Conservation (phyloP, 2,797 vertebrate genomes). For the Etheostoma nigrum region DNA sequence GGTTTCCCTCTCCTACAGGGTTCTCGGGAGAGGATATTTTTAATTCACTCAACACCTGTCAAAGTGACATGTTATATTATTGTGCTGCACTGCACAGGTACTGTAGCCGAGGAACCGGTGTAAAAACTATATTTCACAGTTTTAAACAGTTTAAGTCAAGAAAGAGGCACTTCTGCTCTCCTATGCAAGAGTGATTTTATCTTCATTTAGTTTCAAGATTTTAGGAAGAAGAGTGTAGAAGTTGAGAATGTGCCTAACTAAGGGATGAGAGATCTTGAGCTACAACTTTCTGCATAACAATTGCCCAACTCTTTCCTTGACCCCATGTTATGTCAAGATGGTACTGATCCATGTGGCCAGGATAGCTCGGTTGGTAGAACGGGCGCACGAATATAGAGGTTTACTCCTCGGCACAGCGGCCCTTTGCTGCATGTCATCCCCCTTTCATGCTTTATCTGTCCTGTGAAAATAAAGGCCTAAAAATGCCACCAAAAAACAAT, state of each 20-base stretch:
- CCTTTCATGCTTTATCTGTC: too few relatives aligned
- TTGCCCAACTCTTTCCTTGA: neutral
- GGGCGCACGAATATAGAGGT: too few relatives aligned
- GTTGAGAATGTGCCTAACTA: neutral
- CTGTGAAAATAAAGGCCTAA: too few relatives aligned
- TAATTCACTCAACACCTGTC: slow-evolving; percentile 82
- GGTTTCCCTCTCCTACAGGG: slow-evolving; percentile 72
- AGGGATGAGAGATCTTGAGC: neutral
- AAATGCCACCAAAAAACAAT: too few relatives aligned
- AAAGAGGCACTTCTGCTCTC: slow-evolving; percentile 13
- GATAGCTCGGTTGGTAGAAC: too few relatives aligned
- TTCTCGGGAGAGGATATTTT: slow-evolving; percentile 77
- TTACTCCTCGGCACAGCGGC: too few relatives aligned
- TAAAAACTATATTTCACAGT: slow-evolving; percentile 68
- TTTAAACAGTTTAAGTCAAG: slow-evolving; percentile 53
- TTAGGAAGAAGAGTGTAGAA: neutral
- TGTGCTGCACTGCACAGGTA: slow-evolving; percentile 66
- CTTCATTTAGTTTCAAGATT: slow-evolving; percentile 37
- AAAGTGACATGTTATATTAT: slow-evolving; percentile 82
- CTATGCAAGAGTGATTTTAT: slow-evolving; percentile 7
- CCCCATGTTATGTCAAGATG: neutral
- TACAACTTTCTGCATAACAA: neutral
- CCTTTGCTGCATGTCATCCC: too few relatives aligned
- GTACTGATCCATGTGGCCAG: neutral
- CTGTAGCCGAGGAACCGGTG: slow-evolving; percentile 44